Evolutionary conservation across 2,113 vertebrate genomes (phyloP), one percentile per base, ranked within the genome.

Genomic region (Grus americana): DNA sequence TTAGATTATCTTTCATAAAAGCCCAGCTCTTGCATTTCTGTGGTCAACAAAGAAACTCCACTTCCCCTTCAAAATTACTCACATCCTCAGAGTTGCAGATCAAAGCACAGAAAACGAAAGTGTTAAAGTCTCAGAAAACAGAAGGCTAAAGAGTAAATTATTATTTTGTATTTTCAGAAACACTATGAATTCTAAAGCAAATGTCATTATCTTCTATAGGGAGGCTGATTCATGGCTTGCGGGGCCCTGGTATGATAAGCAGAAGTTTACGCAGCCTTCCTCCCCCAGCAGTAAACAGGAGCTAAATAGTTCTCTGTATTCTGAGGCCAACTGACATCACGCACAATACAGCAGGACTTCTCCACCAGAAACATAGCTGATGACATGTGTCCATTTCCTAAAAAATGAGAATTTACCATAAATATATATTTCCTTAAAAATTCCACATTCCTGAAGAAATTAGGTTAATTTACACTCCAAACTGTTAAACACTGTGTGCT

Each of bases 61-160:
- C 86, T 93, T 97, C 95, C 84, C n/a, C 34, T 95, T 87, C 66
- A 66, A 66, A 90, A 54, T 81, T 47, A 94, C 63, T 85, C 81
- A 85, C 14, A 15, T 67, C 63, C 54, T 87, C 62, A 73, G 84
- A 66, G 27, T 5, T 91, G 62, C 29, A 55, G 29, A 47, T 75
- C 0, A 3, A 95, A 91, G 65, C 44, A 78, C 1, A 5, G 67
- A 96, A 96, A 74, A 76, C 55, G 75, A 86, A 94, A 96, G 71
- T 70, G 30, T 10, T 79, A 3, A 85, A 87, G 23, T 50, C 44
- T 79, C 50, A 66, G 46, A 58, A 95, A 85, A 68, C 10, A 88
- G 27, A 82, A 73, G 32, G n/a, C 22, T 68, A 73, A 95, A 88
- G 76, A 49, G 23, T 10, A 75, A 79, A 58, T 20, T 19, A 30